phyloP scores from a whole-genome alignment of 2,797 vertebrate genomes.

The Hippopotamyrus pictus region DNA sequence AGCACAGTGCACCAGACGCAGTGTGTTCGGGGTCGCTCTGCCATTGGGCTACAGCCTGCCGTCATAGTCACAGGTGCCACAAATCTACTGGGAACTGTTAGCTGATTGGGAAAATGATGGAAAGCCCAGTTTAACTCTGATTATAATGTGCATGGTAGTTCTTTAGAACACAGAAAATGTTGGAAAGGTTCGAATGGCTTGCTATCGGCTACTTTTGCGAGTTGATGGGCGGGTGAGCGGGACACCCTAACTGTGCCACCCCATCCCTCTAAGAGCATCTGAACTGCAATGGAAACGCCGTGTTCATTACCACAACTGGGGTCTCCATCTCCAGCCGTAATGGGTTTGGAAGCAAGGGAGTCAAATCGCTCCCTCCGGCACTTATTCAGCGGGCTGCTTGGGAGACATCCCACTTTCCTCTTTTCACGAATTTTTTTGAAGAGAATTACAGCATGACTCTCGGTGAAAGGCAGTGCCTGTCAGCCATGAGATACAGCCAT shows the following conservation, averaged over 20 bases:
- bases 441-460: conserved; percentile 44
- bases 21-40: neutral
- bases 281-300: neutral
- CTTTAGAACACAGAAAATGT: neutral
- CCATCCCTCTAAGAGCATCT: neutral
- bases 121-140: neutral
- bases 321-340: conserved; percentile 23
- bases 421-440: conserved; percentile 40
- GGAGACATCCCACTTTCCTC: conserved; percentile 39
- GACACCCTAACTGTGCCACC: neutral
- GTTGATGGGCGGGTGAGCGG: neutral
- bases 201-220: neutral
- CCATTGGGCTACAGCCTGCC: neutral
- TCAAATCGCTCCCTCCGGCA: conserved; percentile 35
- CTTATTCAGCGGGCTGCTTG: conserved; percentile 46
- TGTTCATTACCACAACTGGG: neutral
- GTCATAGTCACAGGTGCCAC: neutral
- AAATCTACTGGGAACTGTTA: neutral
- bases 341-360: conserved; percentile 36
- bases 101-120: neutral
- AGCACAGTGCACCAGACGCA: neutral
- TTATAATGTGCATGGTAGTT: neutral
- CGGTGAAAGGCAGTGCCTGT: conserved; percentile 39
- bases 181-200: neutral
- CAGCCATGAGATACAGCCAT: conserved; percentile 37